Percentiles rank a stretch among this genome's conserved stretches.
Evolutionary conservation across 2,888 invertebrate genomes (phyloP).

Genomic region (Quadriops clusia): DNA sequence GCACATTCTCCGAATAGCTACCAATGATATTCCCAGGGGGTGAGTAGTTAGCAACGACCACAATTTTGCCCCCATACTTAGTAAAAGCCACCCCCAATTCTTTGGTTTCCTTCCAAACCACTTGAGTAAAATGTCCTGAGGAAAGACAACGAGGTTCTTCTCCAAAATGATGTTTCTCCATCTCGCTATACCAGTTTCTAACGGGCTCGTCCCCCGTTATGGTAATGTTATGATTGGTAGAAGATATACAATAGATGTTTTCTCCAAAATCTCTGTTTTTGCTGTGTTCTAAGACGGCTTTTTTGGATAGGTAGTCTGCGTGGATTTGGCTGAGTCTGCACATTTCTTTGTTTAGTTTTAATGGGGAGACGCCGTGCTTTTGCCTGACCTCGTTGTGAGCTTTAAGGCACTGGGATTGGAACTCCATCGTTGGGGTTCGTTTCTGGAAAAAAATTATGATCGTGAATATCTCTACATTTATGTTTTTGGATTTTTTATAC

Average conservation of each 20-base stretch:
- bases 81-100: constrained; percentile 69
- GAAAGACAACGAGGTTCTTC: constrained; percentile 50
- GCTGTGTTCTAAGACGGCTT: constrained; percentile 44
- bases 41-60: constrained; percentile 81
- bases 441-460: constrained; percentile 20
- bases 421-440: constrained; percentile 26
- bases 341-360: constrained; percentile 43
- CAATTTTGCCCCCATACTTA: constrained; percentile 52
- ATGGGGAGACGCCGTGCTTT: constrained; percentile 44
- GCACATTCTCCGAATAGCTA: constrained; percentile 60
- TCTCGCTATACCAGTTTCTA: constrained; percentile 68
- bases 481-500: constrained; percentile 2
- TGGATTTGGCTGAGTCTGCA: constrained; percentile 41
- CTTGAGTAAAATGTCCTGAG: constrained; percentile 63
- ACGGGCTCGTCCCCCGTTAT: constrained; percentile 57
- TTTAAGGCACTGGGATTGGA: constrained; percentile 39
- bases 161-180: constrained; percentile 56
- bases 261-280: constrained; percentile 48
- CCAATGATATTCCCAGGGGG: constrained; percentile 80
- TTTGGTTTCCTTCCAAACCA: constrained; percentile 67
- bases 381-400: constrained; percentile 47
- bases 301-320: constrained; percentile 42
- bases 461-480: constrained; percentile 3
- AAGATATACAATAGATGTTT: constrained; percentile 60
- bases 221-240: constrained; percentile 51